Conservation (phyloP, 2,888 invertebrate species). For the Notocelia uddmanniana region DNA sequence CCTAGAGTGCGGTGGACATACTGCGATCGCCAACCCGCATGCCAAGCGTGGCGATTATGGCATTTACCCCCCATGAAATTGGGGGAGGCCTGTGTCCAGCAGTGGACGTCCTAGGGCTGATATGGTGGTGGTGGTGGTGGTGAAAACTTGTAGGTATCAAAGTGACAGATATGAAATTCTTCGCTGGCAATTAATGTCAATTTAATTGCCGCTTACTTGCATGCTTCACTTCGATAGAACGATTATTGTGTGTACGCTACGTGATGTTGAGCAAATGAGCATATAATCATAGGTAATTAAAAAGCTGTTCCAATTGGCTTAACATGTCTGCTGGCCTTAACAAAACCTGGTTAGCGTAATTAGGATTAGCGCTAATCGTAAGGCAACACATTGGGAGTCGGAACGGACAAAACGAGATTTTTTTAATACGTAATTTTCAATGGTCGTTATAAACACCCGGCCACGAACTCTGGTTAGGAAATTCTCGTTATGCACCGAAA, state of each 20-base stretch:
- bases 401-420: no score
- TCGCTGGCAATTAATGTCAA: neutral
- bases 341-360: neutral
- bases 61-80: no score
- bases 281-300: conserved; percentile 16
- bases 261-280: conserved; percentile 18
- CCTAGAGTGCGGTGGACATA: no score
- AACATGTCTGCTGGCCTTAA: neutral
- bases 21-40: no score
- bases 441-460: neutral
- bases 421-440: neutral
- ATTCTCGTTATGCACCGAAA: neutral
- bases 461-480: neutral
- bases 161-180: neutral
- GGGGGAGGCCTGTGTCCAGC: no score
- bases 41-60: no score
- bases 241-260: conserved; percentile 5
- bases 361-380: neutral
- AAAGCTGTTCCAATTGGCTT: neutral
- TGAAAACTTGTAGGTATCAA: no score
- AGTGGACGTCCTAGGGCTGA: no score
- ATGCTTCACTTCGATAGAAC: neutral
- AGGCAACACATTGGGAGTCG: neutral
- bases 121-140: no score
- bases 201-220: neutral